phyloP scores from a whole-genome alignment of 2,888 invertebrate genomes.

The Candidula unifasciata region DNA sequence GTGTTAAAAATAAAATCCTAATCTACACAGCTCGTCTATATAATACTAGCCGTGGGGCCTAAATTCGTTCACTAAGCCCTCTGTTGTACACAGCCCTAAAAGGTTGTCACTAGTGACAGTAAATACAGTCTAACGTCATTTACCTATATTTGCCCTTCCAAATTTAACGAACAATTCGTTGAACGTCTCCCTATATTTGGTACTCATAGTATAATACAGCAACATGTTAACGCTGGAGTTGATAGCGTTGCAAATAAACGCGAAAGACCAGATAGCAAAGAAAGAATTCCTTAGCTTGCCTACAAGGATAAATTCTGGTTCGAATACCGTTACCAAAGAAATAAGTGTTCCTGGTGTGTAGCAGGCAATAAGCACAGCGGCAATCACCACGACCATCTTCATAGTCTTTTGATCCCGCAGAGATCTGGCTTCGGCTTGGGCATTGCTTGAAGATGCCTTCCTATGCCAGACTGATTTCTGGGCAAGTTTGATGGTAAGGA shows the following conservation, averaged over 20 bases:
- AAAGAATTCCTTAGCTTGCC: conserved; percentile 1
- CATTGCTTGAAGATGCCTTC: background rate
- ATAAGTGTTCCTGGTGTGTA: conserved; percentile 2
- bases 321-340: background rate
- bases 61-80: no score
- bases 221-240: conserved; percentile 36
- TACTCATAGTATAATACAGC: conserved; percentile 29
- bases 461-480: background rate
- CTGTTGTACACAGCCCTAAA: no score
- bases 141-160: no score
- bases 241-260: background rate
- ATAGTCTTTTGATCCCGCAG: conserved; percentile 8
- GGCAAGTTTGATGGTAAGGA: background rate
- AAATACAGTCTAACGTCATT: no score
- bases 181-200: conserved; percentile 29
- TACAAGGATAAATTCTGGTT: conserved; percentile 24
- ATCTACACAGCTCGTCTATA: no score
- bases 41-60: no score
- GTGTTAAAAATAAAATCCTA: no score
- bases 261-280: conserved; percentile 23
- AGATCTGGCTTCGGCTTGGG: background rate
- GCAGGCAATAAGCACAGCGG: conserved; percentile 3
- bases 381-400: conserved; percentile 27
- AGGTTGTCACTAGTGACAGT: no score
- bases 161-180: background rate